A percentile compares a stretch with the other conserved stretches of the same genome.
Conservation (phyloP, 1,140 invertebrate genomes). For the Papilio glaucus region DNA sequence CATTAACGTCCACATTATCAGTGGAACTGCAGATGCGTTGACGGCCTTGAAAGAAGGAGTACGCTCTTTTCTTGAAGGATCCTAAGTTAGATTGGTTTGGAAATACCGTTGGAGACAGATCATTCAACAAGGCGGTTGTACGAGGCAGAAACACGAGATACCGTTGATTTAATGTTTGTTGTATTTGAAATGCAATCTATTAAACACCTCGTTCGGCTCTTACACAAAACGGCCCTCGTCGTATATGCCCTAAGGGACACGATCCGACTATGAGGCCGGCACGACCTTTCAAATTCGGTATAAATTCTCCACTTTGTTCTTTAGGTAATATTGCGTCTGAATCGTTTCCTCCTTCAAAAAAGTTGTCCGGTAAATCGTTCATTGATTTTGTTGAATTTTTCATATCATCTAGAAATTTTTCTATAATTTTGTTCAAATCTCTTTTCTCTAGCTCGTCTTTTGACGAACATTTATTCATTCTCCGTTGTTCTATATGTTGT, state of each 20-base stretch:
- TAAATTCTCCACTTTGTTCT: not conserved
- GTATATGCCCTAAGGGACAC: not conserved
- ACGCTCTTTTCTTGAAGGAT: too few species aligned
- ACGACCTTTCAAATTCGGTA: not conserved
- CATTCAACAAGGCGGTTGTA: too few species aligned
- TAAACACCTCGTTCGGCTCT: not conserved
- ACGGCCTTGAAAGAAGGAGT: too few species aligned
- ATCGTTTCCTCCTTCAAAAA: not conserved
- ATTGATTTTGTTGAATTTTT: too few species aligned
- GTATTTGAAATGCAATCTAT: too few species aligned
- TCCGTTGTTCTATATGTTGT: not conserved
- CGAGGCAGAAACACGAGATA: too few species aligned
- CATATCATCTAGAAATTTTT: not conserved
- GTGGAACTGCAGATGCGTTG: too few species aligned
- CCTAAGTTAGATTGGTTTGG: too few species aligned
- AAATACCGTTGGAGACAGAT: too few species aligned
- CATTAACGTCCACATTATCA: too few species aligned
- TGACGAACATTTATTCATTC: not conserved
- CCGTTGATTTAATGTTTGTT: too few species aligned
- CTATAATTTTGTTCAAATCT: not conserved
- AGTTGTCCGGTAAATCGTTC: not conserved
- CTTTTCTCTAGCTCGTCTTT: not conserved
- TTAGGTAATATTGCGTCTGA: not conserved
- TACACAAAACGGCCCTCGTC: not conserved
- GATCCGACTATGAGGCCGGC: not conserved